Base-by-base conservation (phyloP, 2,888 invertebrate genomes). In the Melanophora roralis region DNA sequence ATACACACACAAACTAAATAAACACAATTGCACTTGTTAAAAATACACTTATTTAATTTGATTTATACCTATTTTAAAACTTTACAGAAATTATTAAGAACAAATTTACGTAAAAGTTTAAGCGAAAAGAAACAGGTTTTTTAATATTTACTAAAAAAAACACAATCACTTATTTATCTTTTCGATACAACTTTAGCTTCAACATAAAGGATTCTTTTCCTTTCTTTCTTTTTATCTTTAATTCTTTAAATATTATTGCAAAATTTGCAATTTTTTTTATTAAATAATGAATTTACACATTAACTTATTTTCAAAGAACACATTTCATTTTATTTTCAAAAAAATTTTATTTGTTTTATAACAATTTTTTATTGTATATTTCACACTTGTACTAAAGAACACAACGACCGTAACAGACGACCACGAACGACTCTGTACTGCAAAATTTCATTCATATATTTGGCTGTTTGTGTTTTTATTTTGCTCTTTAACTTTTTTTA, bases 401-500 rank as follows among this genome's bases (percentile, higher is more conserved):
- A 65, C 74, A 65, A 32, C 62, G 60, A 80, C 80, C 80, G 75
- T 57, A 72, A 49, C 64, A 67, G 62, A 76, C 80, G 72, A 80
- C 55, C 72, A 67, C 68, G 72, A 80, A 59, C 59, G 45, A 27
- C 6, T 5, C 55, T 27, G 21, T 32, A 40, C 19, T 47, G 62
- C 49, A 60, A 67, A 71, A 67, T 67, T 80, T 80, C 79, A 80
- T 80, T 76, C 80, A 80, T 71, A 65, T 60, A 53, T 53, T 62
- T 60, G 60, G 19, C 32, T 16, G 12, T 45, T 34, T 55, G 16
- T 55, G 34, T 16, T 45, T 72, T 27, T 43, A 34, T 23, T 55
- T 36, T 59, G 27, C 43, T 78, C 68, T 36, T 12, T 45, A 32
- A 51, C 27, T 45, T 60, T 62, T 34, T 4, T 32, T 11, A n/a